Evolutionary conservation across 2,888 invertebrate species (phyloP), one percentile per base, ranked within the genome.

Genomic region (Beris chalybata): DNA sequence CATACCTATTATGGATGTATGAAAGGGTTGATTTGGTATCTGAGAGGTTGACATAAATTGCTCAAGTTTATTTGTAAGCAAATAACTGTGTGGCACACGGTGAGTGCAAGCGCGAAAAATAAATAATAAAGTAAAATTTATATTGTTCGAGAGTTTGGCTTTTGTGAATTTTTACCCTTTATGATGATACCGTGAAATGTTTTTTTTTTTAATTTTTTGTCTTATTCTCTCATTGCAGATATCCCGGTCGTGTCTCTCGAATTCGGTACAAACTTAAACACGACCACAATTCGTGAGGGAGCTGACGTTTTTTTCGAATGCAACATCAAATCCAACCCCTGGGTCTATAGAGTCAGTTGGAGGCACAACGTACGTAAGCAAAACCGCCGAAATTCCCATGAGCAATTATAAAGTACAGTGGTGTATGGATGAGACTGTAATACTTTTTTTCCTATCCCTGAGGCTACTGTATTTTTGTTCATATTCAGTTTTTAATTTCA

Each of bases 301-400:
- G 91, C 91, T 69, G 94, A 94, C 77, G 93, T 94, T 11, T 93
- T 93, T 83, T 93, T 94, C 77, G 93, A 94, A 78, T 94, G 94
- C 83, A 91, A 89, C 79, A 92, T 94, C 74, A 90, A 89, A 77
- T 91, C 94, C 29, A 93, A 94, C 82, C 94, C 94, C 0, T 91
- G 89, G 87, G 87, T 90, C 64, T 87, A 88, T 77, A 87, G 87
- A 84, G 89, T 91, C 74, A 87, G 87, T 75, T 91, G 91, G 91
- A 83, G 86, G 74, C 89, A 89, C 76, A 89, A 89, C 78, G 90
- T 90, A 82, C 87, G 87, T 84, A 61, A 53, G 38, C 38, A 38
- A 38, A 38, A 38, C 9, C 38, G 7, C 9, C n/a, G 48, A 48
- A 48, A 38, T 9, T 38, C 38, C 38, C 38, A 38, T 38, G 38